Percentiles rank a stretch among this genome's conserved stretches.
Conservation (phyloP, 2,797 vertebrate species). For the Lithobates pipiens region DNA sequence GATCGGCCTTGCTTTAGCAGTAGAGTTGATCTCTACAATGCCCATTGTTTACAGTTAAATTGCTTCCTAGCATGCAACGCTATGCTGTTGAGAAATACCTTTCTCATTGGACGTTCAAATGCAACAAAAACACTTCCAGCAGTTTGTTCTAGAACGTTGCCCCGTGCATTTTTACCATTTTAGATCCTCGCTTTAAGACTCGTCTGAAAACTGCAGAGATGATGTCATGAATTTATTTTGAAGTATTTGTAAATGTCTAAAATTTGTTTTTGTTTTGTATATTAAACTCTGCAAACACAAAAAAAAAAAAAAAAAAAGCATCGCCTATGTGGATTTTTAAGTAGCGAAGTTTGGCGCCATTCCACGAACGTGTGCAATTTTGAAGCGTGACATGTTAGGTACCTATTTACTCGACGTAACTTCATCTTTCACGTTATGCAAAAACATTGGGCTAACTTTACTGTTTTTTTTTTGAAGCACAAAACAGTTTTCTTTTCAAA, state of each 20-base stretch:
- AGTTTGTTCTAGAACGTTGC: not conserved
- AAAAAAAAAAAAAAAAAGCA: too few species aligned
- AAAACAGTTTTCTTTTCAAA: too few species aligned
- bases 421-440: too few species aligned
- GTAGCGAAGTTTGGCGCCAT: too few species aligned
- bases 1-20: slow-evolving; percentile 64
- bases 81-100: slow-evolving; percentile 69
- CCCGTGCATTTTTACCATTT: not conserved
- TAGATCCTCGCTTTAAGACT: not conserved
- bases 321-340: too few species aligned
- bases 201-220: not conserved
- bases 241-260: slow-evolving; percentile 8
- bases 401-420: too few species aligned
- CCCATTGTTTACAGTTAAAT: slow-evolving; percentile 67
- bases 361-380: too few species aligned
- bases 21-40: slow-evolving; percentile 64
- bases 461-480: too few species aligned
- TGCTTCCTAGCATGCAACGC: slow-evolving; percentile 70
- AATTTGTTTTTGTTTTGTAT: slow-evolving; percentile 1
- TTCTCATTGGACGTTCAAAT: slow-evolving; percentile 66
- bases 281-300: slow-evolving; percentile 37
- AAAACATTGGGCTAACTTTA: too few species aligned
- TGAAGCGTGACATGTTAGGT: too few species aligned
- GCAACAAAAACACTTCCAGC: too few species aligned
- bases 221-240: slow-evolving; percentile 8